Evolutionary conservation across 2,113 vertebrate species (phyloP).

Genomic region (Podilymbus podiceps): DNA sequence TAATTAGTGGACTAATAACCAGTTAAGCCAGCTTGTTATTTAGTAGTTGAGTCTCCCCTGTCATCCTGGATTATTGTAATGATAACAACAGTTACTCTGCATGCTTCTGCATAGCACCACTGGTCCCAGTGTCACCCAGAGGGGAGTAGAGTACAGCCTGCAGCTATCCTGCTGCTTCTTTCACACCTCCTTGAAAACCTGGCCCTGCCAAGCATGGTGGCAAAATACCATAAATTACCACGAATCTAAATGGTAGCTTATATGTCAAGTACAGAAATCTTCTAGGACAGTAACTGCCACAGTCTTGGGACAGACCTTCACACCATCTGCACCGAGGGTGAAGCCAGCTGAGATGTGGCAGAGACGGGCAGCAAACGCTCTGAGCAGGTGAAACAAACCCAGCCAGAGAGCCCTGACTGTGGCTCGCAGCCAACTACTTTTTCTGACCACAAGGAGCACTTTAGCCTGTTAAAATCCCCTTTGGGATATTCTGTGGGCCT

Average conservation of each 20-base stretch:
- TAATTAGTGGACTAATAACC: background rate
- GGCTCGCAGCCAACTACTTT: background rate
- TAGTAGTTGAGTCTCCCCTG: background rate
- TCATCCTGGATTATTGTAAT: background rate
- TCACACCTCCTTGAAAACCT: background rate
- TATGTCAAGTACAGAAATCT: background rate
- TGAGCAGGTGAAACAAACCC: background rate
- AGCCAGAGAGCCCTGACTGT: background rate
- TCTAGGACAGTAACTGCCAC: background rate
- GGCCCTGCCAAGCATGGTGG: background rate
- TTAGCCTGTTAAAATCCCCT: background rate
- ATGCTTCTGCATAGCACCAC: background rate
- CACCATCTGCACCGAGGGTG: background rate
- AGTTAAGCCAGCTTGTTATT: background rate
- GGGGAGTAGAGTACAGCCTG: background rate
- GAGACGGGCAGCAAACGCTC: background rate
- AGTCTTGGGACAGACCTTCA: background rate
- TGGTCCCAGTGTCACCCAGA: background rate
- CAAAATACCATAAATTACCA: background rate
- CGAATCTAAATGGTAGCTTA: rapidly evolving
- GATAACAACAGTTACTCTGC: background rate
- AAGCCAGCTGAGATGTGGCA: background rate
- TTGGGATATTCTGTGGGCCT: background rate
- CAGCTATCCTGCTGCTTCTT: background rate
- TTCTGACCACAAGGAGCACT: conserved; percentile 2